Conservation (phyloP, 2,113 vertebrate genomes). For the Sapajus apella region DNA sequence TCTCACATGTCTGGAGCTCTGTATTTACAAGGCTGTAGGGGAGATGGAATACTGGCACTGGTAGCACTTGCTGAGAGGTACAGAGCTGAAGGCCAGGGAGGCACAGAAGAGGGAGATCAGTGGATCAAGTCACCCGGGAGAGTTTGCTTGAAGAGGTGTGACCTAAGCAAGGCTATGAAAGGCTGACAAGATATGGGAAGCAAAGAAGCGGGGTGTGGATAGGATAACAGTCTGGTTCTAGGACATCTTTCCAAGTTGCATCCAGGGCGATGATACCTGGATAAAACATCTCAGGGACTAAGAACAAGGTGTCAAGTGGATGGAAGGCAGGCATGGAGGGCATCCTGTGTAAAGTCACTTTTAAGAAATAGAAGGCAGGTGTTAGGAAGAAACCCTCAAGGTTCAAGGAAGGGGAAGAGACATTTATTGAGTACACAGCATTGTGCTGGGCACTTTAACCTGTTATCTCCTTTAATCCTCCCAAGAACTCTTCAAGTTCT, state of each 20-base stretch:
- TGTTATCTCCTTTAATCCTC: background rate
- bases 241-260: background rate
- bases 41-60: background rate
- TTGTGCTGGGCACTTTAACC: background rate
- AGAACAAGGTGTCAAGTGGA: background rate
- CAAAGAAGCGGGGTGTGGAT: background rate
- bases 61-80: background rate
- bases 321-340: background rate
- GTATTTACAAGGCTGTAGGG: background rate
- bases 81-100: background rate
- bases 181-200: background rate
- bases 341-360: background rate
- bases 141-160: conserved; percentile 16
- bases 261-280: background rate
- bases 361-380: background rate
- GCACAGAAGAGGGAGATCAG: background rate
- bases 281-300: background rate
- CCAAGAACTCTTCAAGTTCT: background rate
- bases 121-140: background rate
- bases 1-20: background rate
- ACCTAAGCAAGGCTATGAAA: background rate
- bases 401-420: background rate
- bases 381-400: conserved; percentile 33
- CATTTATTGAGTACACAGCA: background rate
- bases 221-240: background rate